Percentiles rank a stretch among this genome's conserved stretches.
Evolutionary conservation across 2,888 invertebrate species (phyloP).

Genomic region (Cerastoderma edule): DNA sequence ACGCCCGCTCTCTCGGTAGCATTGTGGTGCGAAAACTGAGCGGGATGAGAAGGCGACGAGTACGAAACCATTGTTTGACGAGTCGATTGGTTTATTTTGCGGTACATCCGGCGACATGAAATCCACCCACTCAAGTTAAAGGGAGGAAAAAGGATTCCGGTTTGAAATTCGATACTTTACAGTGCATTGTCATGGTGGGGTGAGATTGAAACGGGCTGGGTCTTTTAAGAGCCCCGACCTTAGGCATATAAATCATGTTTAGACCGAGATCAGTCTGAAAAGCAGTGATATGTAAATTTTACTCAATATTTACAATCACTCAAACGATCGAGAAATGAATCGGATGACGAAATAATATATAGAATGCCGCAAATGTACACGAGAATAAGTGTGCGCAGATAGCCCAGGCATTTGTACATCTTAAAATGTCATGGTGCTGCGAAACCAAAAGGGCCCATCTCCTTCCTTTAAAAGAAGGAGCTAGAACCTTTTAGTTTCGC

Average conservation of each 20-base stretch:
- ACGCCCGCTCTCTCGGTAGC: conserved; percentile 39
- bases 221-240: not conserved
- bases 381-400: too few relatives aligned
- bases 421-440: too few relatives aligned
- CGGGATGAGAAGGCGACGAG: conserved; percentile 22
- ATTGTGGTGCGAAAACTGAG: conserved; percentile 24
- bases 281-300: too few relatives aligned
- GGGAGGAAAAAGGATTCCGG: conserved; percentile 3
- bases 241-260: too few relatives aligned
- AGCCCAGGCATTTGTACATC: too few relatives aligned
- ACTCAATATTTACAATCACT: too few relatives aligned
- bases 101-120: conserved; percentile 20
- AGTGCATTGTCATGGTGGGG: conserved; percentile 25
- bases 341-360: too few relatives aligned
- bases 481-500: too few relatives aligned
- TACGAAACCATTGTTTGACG: conserved; percentile 13
- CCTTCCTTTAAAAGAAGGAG: too few relatives aligned
- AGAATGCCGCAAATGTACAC: too few relatives aligned
- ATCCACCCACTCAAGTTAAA: conserved; percentile 14
- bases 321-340: too few relatives aligned
- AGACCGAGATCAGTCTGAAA: not conserved
- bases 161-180: conserved; percentile 47
- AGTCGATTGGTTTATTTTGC: conserved; percentile 21
- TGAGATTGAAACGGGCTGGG: not conserved
- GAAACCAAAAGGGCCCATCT: too few relatives aligned